Evolutionary conservation across 2,113 vertebrate genomes (phyloP).

Genomic region (Chloropsis hardwickii): DNA sequence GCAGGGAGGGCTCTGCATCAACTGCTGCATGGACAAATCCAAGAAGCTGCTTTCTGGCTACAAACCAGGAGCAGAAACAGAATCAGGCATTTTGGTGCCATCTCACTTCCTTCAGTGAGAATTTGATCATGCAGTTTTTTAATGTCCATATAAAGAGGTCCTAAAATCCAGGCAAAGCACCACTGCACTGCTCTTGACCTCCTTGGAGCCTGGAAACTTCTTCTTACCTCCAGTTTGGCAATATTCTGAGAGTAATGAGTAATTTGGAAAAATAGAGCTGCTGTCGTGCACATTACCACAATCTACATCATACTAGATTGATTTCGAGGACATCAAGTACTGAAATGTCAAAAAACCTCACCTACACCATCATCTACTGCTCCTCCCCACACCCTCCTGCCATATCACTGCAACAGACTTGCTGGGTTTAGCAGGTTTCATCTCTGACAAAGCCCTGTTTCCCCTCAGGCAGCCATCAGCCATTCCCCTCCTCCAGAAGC

Average conservation of each 20-base stretch:
- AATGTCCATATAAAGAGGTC: background rate
- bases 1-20: rapidly evolving
- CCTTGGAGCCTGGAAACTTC: background rate
- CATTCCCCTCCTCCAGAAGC: background rate
- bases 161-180: background rate
- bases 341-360: background rate
- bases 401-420: too few species aligned
- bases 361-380: background rate
- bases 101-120: background rate
- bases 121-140: background rate
- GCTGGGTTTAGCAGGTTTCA: background rate
- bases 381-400: background rate
- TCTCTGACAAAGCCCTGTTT: background rate
- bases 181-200: background rate
- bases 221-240: background rate
- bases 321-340: background rate
- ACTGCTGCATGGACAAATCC: background rate
- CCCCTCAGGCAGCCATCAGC: background rate
- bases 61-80: background rate
- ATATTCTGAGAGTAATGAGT: background rate
- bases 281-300: background rate
- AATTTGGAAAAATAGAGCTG: background rate
- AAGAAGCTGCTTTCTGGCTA: background rate
- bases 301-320: background rate
- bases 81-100: background rate